These are phyloP conservation scores for Megaceryle torquata DNA, from an alignment of 2,113 vertebrate genomes.

Conservation along the genomic window DNA sequence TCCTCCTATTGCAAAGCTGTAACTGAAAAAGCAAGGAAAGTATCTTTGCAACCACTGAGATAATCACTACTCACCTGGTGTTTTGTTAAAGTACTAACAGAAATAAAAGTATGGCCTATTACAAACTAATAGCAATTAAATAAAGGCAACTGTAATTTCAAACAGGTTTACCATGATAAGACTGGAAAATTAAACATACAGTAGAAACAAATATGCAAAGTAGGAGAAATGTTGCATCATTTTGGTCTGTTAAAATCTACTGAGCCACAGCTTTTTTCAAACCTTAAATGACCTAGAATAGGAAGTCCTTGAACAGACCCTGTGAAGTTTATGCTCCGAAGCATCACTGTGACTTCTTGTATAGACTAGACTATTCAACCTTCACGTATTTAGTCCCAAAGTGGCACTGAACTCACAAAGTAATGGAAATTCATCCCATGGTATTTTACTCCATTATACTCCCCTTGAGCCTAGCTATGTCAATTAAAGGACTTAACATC, in stretches of 20 bases:
- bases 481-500: background rate
- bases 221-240: background rate
- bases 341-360: background rate
- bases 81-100: background rate
- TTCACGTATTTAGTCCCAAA: background rate
- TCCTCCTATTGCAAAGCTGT: background rate
- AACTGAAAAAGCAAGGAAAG: background rate
- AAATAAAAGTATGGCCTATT: background rate
- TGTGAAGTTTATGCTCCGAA: background rate
- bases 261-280: background rate
- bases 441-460: background rate
- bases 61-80: background rate
- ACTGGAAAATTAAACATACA: background rate
- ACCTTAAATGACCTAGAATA: background rate
- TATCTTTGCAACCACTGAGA: background rate
- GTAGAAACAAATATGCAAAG: background rate
- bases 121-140: background rate
- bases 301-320: background rate
- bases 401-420: background rate
- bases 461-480: background rate
- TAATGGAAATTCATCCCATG: background rate
- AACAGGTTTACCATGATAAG: background rate
- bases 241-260: background rate
- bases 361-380: background rate
- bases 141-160: background rate